phyloP scores from a whole-genome alignment of 2,113 vertebrate genomes.

The Larimichthys crocea region DNA sequence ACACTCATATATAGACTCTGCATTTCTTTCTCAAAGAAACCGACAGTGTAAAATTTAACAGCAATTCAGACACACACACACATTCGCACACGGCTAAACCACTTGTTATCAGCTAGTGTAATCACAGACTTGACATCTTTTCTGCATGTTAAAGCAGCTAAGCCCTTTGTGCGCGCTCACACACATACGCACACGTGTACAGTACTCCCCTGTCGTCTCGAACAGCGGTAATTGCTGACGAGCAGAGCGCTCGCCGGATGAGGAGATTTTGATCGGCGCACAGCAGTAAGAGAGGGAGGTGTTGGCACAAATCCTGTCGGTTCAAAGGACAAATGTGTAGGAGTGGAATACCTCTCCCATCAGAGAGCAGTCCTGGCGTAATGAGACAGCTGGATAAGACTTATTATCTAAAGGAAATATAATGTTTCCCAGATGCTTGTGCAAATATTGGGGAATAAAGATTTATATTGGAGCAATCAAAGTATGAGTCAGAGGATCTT shows the following conservation, averaged over 20 bases:
- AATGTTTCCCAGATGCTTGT: constrained; percentile 37
- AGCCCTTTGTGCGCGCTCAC: constrained; percentile 60
- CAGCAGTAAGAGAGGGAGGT: constrained; percentile 9
- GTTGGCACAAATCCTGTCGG: constrained; percentile 55
- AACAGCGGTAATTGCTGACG: constrained; percentile 71
- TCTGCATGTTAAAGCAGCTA: constrained; percentile 77
- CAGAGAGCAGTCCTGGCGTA: constrained; percentile 49
- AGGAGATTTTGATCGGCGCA: constrained; percentile 71
- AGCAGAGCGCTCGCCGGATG: constrained; percentile 61
- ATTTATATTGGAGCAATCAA: constrained; percentile 22
- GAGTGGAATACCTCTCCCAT: constrained; percentile 58
- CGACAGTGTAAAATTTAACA: constrained; percentile 30
- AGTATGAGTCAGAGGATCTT: constrained; percentile 15
- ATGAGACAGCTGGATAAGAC: constrained; percentile 62
- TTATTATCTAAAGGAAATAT: constrained; percentile 36
- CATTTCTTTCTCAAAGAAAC: constrained; percentile 15
- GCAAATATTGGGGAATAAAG: not conserved
- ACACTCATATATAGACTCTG: not conserved
- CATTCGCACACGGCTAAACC: constrained; percentile 39
- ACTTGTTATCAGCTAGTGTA: constrained; percentile 70
- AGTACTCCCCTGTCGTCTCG: constrained; percentile 29
- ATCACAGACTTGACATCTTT: constrained; percentile 81
- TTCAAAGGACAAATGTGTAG: constrained; percentile 73
- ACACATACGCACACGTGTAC: constrained; percentile 8
- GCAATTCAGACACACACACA: constrained; percentile 41